A percentile compares a stretch with the other conserved stretches of the same genome.
Conservation (phyloP, 2,888 invertebrate species). For the Parnassius smintheus region DNA sequence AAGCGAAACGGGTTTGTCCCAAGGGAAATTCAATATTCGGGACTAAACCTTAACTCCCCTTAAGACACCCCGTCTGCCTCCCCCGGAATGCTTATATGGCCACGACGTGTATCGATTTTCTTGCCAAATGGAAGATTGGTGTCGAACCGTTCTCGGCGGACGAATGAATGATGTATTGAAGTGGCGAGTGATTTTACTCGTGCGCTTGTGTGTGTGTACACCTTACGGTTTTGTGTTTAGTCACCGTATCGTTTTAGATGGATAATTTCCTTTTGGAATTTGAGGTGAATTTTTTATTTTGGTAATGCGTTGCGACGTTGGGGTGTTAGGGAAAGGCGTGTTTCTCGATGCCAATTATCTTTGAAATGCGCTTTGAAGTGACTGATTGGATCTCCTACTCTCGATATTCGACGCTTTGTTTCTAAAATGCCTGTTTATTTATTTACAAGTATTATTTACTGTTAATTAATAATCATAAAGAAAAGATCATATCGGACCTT, state of each 20-base stretch:
- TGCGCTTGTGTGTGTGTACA: constrained; percentile 50
- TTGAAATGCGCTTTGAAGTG: constrained; percentile 63
- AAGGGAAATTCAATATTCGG: constrained; percentile 83
- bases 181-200: constrained; percentile 72
- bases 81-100: constrained; percentile 82
- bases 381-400: constrained; percentile 57
- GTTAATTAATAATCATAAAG: too few relatives aligned
- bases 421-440: constrained; percentile 4
- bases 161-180: constrained; percentile 79
- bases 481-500: too few relatives aligned
- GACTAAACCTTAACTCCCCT: constrained; percentile 82
- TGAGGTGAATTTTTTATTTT: constrained; percentile 73
- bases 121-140: constrained; percentile 81
- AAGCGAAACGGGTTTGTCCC: constrained; percentile 82
- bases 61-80: constrained; percentile 78
- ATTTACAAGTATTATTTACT: background rate
- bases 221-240: constrained; percentile 66
- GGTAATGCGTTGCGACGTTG: constrained; percentile 62
- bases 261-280: constrained; percentile 63
- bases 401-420: constrained; percentile 1
- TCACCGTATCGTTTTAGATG: constrained; percentile 67
- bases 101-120: constrained; percentile 81
- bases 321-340: constrained; percentile 33
- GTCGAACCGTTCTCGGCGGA: constrained; percentile 77
- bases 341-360: constrained; percentile 63